These are phyloP conservation scores for Urechis unicinctus DNA, from an alignment of 2,888 invertebrate species.

Conservation along the genomic window DNA sequence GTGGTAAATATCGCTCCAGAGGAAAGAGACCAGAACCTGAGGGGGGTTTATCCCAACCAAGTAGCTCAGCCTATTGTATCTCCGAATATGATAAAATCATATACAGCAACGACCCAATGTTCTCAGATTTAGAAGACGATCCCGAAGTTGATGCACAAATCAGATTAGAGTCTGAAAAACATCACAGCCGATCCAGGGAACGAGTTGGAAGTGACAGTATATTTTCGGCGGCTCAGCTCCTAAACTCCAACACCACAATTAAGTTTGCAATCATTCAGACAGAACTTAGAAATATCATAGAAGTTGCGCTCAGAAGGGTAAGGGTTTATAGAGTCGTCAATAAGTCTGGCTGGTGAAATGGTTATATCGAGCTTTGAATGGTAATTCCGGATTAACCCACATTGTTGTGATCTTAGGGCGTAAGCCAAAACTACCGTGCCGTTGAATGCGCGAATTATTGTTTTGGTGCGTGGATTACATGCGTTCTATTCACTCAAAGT, in stretches of 20 bases:
- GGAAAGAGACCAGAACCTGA: conserved; percentile 39
- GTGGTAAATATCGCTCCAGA: background rate
- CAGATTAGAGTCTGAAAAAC: conserved; percentile 76
- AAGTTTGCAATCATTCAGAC: conserved; percentile 94
- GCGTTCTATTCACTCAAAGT: too few relatives aligned
- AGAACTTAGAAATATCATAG: conserved; percentile 92
- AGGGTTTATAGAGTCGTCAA: background rate
- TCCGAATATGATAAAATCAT: conserved; percentile 39
- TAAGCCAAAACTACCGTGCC: too few relatives aligned
- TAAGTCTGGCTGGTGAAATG: too few relatives aligned
- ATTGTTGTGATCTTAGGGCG: too few relatives aligned
- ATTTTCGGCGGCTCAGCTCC: conserved; percentile 19
- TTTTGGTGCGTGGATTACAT: too few relatives aligned
- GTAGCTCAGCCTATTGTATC: conserved; percentile 8
- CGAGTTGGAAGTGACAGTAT: conserved; percentile 65
- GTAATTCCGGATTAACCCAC: too few relatives aligned
- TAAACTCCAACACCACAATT: conserved; percentile 93
- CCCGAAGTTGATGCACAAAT: conserved; percentile 21
- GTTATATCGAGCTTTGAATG: too few relatives aligned
- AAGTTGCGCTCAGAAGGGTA: conserved; percentile 88
- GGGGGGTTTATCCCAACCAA: conserved; percentile 27
- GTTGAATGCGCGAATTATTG: too few relatives aligned
- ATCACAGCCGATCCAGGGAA: conserved; percentile 93
- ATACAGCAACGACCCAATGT: conserved; percentile 37
- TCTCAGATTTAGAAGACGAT: conserved; percentile 37